Conservation (phyloP, 2,888 invertebrate genomes). For the Drosophila crucigera region DNA sequence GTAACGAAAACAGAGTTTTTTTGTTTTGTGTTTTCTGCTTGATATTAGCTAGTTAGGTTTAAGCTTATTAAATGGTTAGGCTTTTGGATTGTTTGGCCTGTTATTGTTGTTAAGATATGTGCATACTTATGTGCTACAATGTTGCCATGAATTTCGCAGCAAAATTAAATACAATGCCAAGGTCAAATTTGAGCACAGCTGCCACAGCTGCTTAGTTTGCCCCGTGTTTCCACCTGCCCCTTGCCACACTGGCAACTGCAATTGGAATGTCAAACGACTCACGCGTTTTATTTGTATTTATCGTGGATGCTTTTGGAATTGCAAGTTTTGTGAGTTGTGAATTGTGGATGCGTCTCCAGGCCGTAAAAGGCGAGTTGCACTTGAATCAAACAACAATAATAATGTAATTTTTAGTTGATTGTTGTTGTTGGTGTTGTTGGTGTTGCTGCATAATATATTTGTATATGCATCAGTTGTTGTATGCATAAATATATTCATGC, state of each 20-base stretch:
- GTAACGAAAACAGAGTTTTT: too few relatives aligned
- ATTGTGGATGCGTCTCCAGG: conserved; percentile 39
- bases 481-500: conserved; percentile 63
- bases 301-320: conserved; percentile 39
- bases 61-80: neutral
- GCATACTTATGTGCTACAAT: conserved; percentile 35
- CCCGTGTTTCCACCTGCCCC: neutral
- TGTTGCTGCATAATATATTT: conserved; percentile 58
- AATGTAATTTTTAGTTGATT: conserved; percentile 53
- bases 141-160: conserved; percentile 66
- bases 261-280: conserved; percentile 75
- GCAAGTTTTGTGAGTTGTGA: conserved; percentile 36
- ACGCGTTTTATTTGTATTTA: conserved; percentile 49
- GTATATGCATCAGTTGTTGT: conserved; percentile 56
- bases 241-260: conserved; percentile 17
- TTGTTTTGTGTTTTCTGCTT: neutral
- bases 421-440: conserved; percentile 23
- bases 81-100: neutral
- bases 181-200: conserved; percentile 68
- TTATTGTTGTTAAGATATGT: conserved; percentile 51
- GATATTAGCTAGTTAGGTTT: neutral
- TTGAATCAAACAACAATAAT: conserved; percentile 61
- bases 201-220: conserved; percentile 19
- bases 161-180: conserved; percentile 76
- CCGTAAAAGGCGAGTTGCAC: conserved; percentile 72